phyloP scores from a whole-genome alignment of 64 coral and sea anemone species.

The Actinia equina region DNA sequence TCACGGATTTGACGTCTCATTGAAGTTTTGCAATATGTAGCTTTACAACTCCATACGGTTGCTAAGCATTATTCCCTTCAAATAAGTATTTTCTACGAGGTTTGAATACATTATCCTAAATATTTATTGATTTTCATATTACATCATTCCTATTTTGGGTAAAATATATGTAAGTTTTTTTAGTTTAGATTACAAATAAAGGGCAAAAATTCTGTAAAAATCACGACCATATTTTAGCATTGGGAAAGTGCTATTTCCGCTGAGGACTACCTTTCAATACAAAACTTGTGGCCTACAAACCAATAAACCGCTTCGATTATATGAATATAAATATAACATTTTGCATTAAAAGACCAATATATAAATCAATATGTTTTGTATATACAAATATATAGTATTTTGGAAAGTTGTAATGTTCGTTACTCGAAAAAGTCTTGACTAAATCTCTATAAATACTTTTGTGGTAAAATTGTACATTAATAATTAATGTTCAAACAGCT shows the following conservation, averaged over 20 bases:
- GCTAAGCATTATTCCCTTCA: not conserved
- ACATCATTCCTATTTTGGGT: not conserved
- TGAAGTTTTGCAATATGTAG: not conserved
- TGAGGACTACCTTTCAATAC: conserved; percentile 1
- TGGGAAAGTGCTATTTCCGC: not conserved
- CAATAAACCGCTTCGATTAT: not conserved
- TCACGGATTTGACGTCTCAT: not conserved
- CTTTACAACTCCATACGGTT: not conserved
- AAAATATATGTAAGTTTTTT: not conserved
- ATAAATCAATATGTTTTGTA: not conserved
- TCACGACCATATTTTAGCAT: not conserved
- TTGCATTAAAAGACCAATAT: not conserved
- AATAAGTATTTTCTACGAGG: not conserved
- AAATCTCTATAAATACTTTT: not conserved
- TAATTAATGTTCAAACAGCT: not conserved
- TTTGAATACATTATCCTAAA: not conserved
- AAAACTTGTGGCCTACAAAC: not conserved
- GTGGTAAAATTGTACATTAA: not conserved
- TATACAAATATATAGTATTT: not conserved
- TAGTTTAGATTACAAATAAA: not conserved
- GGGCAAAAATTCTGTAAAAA: not conserved
- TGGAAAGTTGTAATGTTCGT: not conserved
- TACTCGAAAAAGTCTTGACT: conserved; percentile 9
- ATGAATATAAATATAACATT: not conserved
- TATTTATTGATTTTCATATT: not conserved